Conservation (phyloP, 2,888 invertebrate genomes). For the Neoscelio sp. region DNA sequence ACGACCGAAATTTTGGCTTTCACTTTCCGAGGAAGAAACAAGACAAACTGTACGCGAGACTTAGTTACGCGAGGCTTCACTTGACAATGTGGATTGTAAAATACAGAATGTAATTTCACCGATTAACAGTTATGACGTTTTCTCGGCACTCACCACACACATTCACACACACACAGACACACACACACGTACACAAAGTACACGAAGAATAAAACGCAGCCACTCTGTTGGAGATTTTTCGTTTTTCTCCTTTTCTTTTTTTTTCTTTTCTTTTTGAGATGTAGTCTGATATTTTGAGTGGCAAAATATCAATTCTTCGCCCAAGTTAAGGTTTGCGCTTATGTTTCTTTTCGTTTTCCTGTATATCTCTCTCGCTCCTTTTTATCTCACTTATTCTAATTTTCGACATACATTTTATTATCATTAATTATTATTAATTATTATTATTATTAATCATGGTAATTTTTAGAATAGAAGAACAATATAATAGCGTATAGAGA, state of each 20-base stretch:
- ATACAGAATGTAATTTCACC: slow-evolving; percentile 69
- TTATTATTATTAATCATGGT: slow-evolving; percentile 79
- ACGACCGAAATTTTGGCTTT: neutral
- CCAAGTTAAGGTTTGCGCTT: slow-evolving; percentile 80
- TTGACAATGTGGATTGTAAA: slow-evolving; percentile 56
- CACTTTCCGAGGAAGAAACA: neutral
- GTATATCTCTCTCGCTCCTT: slow-evolving; percentile 53
- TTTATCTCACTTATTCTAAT: slow-evolving; percentile 72
- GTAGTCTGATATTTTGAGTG: slow-evolving; percentile 68
- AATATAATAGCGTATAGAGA: slow-evolving; percentile 81
- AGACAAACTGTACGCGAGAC: neutral
- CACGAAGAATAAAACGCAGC: slow-evolving; percentile 67
- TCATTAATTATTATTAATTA: slow-evolving; percentile 75
- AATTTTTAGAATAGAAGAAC: slow-evolving; percentile 81
- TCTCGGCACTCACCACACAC: slow-evolving; percentile 56
- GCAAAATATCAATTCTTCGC: slow-evolving; percentile 78
- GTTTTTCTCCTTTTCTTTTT: slow-evolving; percentile 35
- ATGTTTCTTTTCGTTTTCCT: slow-evolving; percentile 58
- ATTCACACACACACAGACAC: slow-evolving; percentile 37
- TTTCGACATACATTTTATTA: slow-evolving; percentile 76
- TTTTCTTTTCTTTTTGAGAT: slow-evolving; percentile 48
- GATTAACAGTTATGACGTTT: slow-evolving; percentile 67
- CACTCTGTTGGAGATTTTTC: slow-evolving; percentile 20
- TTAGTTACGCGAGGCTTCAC: neutral
- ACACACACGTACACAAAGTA: slow-evolving; percentile 31